Evolutionary conservation across 2,113 vertebrate genomes (phyloP), one percentile per base, ranked within the genome.

Genomic region (Plecotus auritus): DNA sequence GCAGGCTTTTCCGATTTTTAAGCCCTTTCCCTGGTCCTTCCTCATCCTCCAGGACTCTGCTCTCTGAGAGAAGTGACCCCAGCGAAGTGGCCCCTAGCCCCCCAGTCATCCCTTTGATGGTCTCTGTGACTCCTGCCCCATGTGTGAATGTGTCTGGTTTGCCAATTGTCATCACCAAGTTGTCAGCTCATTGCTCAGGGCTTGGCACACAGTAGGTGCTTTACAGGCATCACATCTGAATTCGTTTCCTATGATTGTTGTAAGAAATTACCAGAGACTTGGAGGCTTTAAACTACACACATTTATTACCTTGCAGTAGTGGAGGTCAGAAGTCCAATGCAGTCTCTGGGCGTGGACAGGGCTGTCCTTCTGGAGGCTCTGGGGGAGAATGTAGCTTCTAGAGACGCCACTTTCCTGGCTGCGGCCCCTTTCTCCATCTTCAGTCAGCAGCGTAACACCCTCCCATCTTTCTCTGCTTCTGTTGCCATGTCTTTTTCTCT

Each of bases 401-500:
- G 11, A 51, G n/a, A 6, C 4, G 1, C 35, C 85, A 22, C n/a
- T 45, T 54, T 6, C 23, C 16, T 8, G 70, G 70, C 40, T 7
- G 26, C 7, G 4, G 54, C 1, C 32, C 40, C 47, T 54, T 16
- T 20, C 28, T 40, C 37, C 22, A 5, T 45, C 26, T 42, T 7
- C n/a, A n/a, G 61, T 20, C 4, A 13, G 8, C 11, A 23, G 49
- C 0, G 3, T 9, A 28, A 8, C 26, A 0, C 12, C 49, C 76
- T 47, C 13, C 20, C 1, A 0, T 42, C 40, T 61, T 47, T 14
- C 84, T 22, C n/a, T 23, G 59, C 54, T 28, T 23, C 70, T 40
- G 20, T 2, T 11, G 12, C 30, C 26, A 8, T 0, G 0, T 35
- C 42, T 81, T 13, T 23, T 47, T 42, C 61, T n/a, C 28, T 6